Percentiles rank a stretch among this genome's conserved stretches.
phyloP scores from a whole-genome alignment of 2,888 invertebrate genomes.

The Ceraclea dissimilis region DNA sequence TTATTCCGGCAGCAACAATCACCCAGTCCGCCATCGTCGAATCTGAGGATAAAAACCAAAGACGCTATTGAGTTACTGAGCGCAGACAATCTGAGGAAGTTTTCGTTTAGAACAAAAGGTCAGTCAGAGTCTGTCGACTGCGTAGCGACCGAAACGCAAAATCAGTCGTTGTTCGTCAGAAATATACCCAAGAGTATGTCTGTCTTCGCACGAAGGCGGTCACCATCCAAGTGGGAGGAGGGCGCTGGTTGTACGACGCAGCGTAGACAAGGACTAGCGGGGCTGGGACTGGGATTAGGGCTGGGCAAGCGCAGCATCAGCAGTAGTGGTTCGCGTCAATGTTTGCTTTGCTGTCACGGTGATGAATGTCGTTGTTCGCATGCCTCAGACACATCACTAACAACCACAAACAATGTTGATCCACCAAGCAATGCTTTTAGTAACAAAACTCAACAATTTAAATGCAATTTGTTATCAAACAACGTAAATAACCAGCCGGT shows the following conservation, averaged over 20 bases:
- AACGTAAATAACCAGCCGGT: too few relatives aligned
- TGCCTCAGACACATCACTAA: conserved; percentile 3
- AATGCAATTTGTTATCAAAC: too few relatives aligned
- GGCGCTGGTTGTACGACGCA: conserved; percentile 7
- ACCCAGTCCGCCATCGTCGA: conserved; percentile 27
- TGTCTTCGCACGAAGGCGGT: conserved; percentile 27
- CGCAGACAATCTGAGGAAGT: conserved; percentile 23
- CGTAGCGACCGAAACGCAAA: background rate
- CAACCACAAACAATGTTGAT: background rate
- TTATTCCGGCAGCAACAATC: conserved; percentile 22
- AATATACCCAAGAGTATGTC: conserved; percentile 47
- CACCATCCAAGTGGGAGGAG: conserved; percentile 18
- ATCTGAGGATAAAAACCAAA: conserved; percentile 19
- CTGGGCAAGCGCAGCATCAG: conserved; percentile 14
- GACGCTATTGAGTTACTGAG: conserved; percentile 24
- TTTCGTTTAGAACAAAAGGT: conserved; percentile 24
- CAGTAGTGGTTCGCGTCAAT: conserved; percentile 21
- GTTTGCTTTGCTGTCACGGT: conserved; percentile 24
- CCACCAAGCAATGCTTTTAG: conserved; percentile 4
- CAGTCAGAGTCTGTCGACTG: conserved; percentile 19
- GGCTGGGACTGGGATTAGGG: conserved; percentile 9
- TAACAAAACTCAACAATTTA: too few relatives aligned
- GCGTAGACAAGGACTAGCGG: background rate
- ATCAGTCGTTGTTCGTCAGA: conserved; percentile 29
- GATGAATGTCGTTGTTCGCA: conserved; percentile 15